Percentiles rank a stretch among this genome's conserved stretches.
phyloP scores from a whole-genome alignment of 2,113 vertebrate genomes.

The Paratilapia polleni region DNA sequence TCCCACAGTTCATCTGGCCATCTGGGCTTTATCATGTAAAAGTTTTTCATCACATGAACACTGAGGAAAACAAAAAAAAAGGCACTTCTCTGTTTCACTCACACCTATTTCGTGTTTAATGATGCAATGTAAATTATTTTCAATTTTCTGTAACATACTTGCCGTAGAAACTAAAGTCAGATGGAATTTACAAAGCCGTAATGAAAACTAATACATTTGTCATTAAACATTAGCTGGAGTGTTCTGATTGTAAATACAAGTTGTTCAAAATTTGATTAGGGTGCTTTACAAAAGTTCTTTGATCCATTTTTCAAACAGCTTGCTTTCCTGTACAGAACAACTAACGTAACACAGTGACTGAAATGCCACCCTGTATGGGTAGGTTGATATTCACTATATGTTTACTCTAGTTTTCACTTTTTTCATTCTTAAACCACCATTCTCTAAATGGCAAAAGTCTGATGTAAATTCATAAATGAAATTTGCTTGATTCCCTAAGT shows the following conservation, averaged over 20 bases:
- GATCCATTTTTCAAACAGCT: constrained; percentile 25
- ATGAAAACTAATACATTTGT: constrained; percentile 38
- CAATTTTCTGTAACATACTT: constrained; percentile 23
- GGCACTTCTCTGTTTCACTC: background rate
- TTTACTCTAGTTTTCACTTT: background rate
- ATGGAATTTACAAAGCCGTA: constrained; percentile 26
- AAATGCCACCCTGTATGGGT: background rate
- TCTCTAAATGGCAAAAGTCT: background rate
- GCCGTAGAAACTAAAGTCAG: constrained; percentile 1
- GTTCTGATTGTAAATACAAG: constrained; percentile 31
- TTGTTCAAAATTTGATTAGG: constrained; percentile 20
- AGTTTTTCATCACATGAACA: background rate
- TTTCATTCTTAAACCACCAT: background rate
- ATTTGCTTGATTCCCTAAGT: constrained; percentile 5
- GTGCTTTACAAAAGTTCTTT: constrained; percentile 27
- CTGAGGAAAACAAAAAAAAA: background rate
- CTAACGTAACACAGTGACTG: constrained; percentile 20
- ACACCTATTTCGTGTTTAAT: constrained; percentile 11
- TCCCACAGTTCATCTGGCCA: constrained; percentile 43
- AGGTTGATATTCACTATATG: constrained; percentile 9
- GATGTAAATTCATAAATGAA: background rate
- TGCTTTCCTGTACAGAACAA: background rate
- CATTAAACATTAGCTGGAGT: constrained; percentile 40
- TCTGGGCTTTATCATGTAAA: background rate
- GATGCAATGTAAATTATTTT: constrained; percentile 9